Percentiles rank a stretch among this genome's conserved stretches.
Evolutionary conservation across 1,140 invertebrate species (phyloP).

Genomic region (Aphaenogaster rudis): DNA sequence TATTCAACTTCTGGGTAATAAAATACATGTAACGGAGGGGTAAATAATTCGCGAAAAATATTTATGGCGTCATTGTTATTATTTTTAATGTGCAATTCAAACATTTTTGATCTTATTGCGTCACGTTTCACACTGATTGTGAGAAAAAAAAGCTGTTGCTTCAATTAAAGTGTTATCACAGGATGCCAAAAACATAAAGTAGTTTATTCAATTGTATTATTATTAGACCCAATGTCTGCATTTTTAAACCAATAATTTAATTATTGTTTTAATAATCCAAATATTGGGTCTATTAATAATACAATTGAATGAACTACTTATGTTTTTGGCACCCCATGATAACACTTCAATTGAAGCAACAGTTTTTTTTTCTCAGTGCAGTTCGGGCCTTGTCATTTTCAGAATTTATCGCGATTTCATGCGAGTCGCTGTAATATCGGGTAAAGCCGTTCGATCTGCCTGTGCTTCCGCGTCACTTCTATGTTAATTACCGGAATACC

Average conservation of each 20-base stretch:
- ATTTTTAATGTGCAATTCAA: background rate
- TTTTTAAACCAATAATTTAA: no score
- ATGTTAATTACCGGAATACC: constrained; percentile 1
- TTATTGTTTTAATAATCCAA: no score
- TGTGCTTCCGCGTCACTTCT: background rate
- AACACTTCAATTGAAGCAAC: no score
- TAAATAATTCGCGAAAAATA: background rate
- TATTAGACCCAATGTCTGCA: no score
- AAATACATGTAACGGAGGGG: background rate
- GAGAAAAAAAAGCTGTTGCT: no score
- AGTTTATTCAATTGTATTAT: no score
- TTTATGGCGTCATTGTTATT: background rate
- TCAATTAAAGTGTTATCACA: no score
- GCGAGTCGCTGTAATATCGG: background rate
- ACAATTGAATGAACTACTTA: no score
- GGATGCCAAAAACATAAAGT: no score
- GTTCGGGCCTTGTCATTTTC: background rate
- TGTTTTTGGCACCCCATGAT: no score
- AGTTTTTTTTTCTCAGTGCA: no score
- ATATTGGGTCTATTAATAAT: no score
- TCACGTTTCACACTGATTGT: background rate
- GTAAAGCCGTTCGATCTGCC: background rate
- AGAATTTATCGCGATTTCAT: background rate
- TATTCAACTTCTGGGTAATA: constrained; percentile 1
- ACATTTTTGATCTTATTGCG: background rate